phyloP scores from a whole-genome alignment of 2,113 vertebrate species.

The Vulpes lagopus region DNA sequence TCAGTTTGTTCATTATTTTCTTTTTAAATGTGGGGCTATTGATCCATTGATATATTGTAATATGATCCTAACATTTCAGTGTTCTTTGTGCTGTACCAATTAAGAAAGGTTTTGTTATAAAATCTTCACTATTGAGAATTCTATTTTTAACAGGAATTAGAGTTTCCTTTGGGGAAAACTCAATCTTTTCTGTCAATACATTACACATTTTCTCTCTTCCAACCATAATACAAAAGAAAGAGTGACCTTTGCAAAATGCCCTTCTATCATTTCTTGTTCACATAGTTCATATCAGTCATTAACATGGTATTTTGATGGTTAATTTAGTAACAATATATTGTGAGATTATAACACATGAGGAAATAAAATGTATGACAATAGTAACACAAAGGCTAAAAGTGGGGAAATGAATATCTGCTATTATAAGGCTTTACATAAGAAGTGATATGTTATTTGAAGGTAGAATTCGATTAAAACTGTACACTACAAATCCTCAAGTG shows the following conservation, averaged over 20 bases:
- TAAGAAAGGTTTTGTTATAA: neutral
- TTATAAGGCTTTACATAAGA: neutral
- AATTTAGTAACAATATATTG: neutral
- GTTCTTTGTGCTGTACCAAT: neutral
- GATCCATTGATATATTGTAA: neutral
- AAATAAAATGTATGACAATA: neutral
- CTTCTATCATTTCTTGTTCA: neutral
- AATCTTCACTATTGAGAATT: neutral
- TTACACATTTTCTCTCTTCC: neutral
- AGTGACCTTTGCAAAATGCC: neutral
- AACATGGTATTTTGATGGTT: neutral
- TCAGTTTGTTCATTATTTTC: neutral
- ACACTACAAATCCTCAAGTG: neutral
- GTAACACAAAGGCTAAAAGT: neutral
- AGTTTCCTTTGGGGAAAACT: conserved; percentile 39
- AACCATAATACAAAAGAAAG: neutral
- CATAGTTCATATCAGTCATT: neutral
- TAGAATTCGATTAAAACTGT: neutral
- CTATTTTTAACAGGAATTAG: neutral
- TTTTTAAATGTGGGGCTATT: neutral
- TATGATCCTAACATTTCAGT: neutral
- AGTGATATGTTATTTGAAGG: neutral
- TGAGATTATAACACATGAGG: neutral
- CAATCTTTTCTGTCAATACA: neutral
- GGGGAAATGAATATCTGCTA: neutral